Conservation (phyloP, 2,797 vertebrate genomes). For the Odontamblyopus lacepedii region DNA sequence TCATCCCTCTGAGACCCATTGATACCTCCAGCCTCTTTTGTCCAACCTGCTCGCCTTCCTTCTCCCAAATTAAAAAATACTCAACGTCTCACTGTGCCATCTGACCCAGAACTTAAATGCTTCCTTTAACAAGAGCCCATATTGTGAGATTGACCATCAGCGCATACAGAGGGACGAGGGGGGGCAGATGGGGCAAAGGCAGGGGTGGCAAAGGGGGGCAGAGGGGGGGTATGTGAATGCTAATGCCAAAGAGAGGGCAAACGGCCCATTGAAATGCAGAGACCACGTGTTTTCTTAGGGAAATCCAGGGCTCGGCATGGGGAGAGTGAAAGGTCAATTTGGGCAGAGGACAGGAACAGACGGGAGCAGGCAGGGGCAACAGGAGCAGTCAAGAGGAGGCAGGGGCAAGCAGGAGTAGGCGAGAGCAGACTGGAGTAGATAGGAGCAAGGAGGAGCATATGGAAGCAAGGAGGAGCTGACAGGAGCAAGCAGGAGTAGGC, state of each 20-base stretch:
- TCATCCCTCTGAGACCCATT: neutral
- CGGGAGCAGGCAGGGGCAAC: constrained; percentile 29
- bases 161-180: neutral
- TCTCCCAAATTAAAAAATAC: neutral
- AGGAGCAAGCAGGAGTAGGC: neutral
- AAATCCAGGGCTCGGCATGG: constrained; percentile 75
- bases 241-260: constrained; percentile 72
- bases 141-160: constrained; percentile 65
- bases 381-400: constrained; percentile 15
- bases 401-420: no score
- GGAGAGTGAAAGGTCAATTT: constrained; percentile 69
- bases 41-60: neutral
- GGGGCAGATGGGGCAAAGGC: no score
- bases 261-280: constrained; percentile 81
- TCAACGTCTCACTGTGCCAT: constrained; percentile 72
- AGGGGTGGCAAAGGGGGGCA: neutral
- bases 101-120: constrained; percentile 56
- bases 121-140: constrained; percentile 68
- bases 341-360: constrained; percentile 45
- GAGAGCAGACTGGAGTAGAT: no score
- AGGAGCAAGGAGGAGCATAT: no score
- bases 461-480: neutral
- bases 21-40: neutral
- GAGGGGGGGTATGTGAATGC: constrained; percentile 73
- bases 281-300: constrained; percentile 79